Conservation (phyloP, 2,113 vertebrate species). For the Thamnaconus septentrionalis region DNA sequence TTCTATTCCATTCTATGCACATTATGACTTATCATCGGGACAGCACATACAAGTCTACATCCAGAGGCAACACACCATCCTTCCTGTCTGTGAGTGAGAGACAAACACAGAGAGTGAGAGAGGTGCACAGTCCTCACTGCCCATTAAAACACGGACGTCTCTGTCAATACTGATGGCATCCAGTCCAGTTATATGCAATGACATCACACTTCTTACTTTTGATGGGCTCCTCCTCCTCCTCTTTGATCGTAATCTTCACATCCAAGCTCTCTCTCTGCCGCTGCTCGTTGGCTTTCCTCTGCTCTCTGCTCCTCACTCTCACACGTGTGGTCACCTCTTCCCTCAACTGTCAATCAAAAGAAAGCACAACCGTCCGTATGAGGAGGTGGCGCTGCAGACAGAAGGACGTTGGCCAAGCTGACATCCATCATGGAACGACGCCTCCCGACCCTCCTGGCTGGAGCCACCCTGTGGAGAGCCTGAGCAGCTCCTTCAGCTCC, state of each 20-base stretch:
- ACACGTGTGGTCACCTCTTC: too few species aligned
- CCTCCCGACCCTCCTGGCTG: too few species aligned
- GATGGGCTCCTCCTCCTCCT: slow-evolving; percentile 55
- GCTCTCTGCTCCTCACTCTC: neutral
- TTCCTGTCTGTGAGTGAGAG: neutral
- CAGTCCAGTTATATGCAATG: neutral
- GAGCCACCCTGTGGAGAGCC: too few species aligned
- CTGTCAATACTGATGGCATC: neutral
- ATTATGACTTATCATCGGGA: too few species aligned
- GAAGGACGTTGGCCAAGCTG: too few species aligned
- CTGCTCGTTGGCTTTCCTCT: slow-evolving; percentile 24
- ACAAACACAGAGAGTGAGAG: neutral
- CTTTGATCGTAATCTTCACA: slow-evolving; percentile 54
- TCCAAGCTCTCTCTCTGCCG: slow-evolving; percentile 38
- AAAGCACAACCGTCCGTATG: neutral
- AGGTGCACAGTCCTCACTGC: too few species aligned
- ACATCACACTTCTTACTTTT: slow-evolving; percentile 45
- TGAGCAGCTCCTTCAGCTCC: too few species aligned
- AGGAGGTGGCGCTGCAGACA: too few species aligned
- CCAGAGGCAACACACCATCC: too few species aligned
- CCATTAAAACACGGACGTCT: neutral
- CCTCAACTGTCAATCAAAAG: neutral
- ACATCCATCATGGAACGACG: too few species aligned
- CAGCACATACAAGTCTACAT: too few species aligned
- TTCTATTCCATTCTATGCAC: too few species aligned